Evolutionary conservation across 2,113 vertebrate genomes (phyloP).

Genomic region (Poeciliopsis prolifica): DNA sequence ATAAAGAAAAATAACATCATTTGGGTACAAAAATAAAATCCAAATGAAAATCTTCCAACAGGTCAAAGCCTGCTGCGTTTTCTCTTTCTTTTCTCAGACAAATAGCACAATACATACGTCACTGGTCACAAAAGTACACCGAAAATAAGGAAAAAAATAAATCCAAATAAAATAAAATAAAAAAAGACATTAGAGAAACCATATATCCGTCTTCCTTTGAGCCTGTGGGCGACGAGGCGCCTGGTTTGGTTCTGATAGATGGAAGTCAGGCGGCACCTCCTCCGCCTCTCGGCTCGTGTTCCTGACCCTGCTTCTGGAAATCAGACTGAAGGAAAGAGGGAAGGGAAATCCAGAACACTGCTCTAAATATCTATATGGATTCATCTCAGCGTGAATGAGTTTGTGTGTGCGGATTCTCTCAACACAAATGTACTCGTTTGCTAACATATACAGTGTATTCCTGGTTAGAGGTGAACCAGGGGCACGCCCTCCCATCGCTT

Average conservation of each 20-base stretch:
- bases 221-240: slow-evolving; percentile 38
- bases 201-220: slow-evolving; percentile 45
- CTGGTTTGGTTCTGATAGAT: slow-evolving; percentile 34
- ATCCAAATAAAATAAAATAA: slow-evolving; percentile 32
- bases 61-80: slow-evolving; percentile 34
- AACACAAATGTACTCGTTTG: slow-evolving; percentile 70
- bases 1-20: slow-evolving; percentile 51
- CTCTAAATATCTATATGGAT: slow-evolving; percentile 75
- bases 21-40: slow-evolving; percentile 82
- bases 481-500: slow-evolving; percentile 51
- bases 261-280: slow-evolving; percentile 1
- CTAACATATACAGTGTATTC: slow-evolving; percentile 79
- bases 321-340: slow-evolving; percentile 45
- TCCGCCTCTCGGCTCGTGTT: background rate
- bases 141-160: slow-evolving; percentile 57
- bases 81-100: slow-evolving; percentile 52
- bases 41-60: slow-evolving; percentile 72
- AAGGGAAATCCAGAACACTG: slow-evolving; percentile 68
- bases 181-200: slow-evolving; percentile 58
- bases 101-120: slow-evolving; percentile 72
- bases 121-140: slow-evolving; percentile 76
- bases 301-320: slow-evolving; percentile 53
- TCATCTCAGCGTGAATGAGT: slow-evolving; percentile 54
- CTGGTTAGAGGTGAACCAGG: slow-evolving; percentile 77
- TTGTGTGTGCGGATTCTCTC: slow-evolving; percentile 61